Evolutionary conservation across 1,140 invertebrate species (phyloP), one percentile per base, ranked within the genome.

Genomic region (Ruditapes philippinarum): DNA sequence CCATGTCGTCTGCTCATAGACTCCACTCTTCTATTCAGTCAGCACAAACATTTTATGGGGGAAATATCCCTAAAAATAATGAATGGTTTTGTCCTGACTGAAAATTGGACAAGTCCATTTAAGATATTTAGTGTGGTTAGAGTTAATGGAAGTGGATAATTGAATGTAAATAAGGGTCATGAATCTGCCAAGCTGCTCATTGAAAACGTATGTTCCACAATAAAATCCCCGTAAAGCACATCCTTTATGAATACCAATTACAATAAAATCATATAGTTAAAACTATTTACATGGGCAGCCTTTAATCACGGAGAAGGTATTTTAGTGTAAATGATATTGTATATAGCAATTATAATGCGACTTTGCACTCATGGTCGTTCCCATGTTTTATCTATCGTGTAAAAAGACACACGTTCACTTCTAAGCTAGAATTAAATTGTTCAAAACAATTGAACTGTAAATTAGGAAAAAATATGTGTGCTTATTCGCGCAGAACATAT

Each of bases 241-340:
- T n/a, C 36, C 14, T 19, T 28, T 9, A n/a, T 70, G 65, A 38
- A 70, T 70, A 7, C n/a, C 33, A 70, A 70, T 38, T 70, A 38
- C 33, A 70, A n/a, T 33, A 70, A 36, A 70, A 70, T 70, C 33
- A 70, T 70, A 70, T 70, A 70, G 36, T 70, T 38, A n/a, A 78
- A 78, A 54, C 74, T 78, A 78, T 54, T 49, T 19, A 49, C 74
- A 19, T 78, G 1, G 74, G 0, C 54, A 33, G 11, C 12, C 45
- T 78, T 78, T 78, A 78, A 78, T 78, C 54, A 51, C 2, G 54
- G 19, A 19, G 28, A 28, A 51, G 74, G 74, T 51, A 36, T 78
- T 78, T 78, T 22, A 33, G 74, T 78, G 28, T 78, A 78, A 19
- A 17, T 78, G 74, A 54, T 28, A 78, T 33, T 33, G 0, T 49